Base-by-base conservation (phyloP, 2,113 vertebrate genomes). In the Poeciliopsis retropinna region DNA sequence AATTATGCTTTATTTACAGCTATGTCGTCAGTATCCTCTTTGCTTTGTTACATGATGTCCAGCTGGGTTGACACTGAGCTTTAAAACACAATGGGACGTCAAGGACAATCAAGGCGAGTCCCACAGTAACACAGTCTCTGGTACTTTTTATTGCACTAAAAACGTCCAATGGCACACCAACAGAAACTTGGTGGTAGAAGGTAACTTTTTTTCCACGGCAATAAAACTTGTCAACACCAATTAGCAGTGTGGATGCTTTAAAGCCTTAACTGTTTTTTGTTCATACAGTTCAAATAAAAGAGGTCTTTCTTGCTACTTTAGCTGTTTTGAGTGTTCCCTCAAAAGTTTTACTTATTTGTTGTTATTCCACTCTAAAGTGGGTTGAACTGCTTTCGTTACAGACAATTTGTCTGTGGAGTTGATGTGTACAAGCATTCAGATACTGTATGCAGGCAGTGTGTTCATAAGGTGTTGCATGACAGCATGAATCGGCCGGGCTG, bases 391-490 rank as follows among this genome's bases (percentile, higher is more conserved):
- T 65, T 71, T n/a, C 13, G 22, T 69, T 60, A 67, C 63, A 15
- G 66, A 51, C 44, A 68, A 71, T 67, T 64, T 76, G 32, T 60
- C 7, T 32, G 62, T 65, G 74, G 82, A 76, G 44, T 78, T 73
- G 44, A 30, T 28, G 30, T 63, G 61, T 66, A 57, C 67, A 73
- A 75, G 72, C 37, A 63, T 72, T 82, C 37, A 65, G 39, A 77
- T 63, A 60, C 63, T 66, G 47, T 39, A 73, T 73, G 76, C 77
- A 69, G 79, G 76, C 76, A 76, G 79, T 1, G 65, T 32, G 79
- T 79, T 84, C 78, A 78, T 60, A 81, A 87, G 76, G 87, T 76
- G 85, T 66, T 70, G 74, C 22, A 83, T 81, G 81, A 72, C 41
- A 63, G 44, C 7, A 32, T 28, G 65, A 83, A 73, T 65, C 72